phyloP scores from a whole-genome alignment of 2,888 invertebrate species.

The Seira ritae region DNA sequence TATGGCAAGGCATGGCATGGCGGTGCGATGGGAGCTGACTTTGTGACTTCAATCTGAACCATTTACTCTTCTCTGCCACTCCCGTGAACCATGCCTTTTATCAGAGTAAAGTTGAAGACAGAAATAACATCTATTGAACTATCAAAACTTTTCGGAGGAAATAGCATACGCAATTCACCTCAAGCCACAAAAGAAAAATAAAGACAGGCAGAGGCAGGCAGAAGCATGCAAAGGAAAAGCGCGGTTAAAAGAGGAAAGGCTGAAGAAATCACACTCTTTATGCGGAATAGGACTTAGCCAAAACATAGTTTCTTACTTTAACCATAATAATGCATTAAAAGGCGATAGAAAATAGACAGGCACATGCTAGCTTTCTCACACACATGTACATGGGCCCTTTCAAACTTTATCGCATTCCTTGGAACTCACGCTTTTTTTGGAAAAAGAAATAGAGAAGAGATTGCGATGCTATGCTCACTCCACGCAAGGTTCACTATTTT shows the following conservation, averaged over 20 bases:
- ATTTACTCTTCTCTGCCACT: not conserved
- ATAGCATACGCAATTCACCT: conserved; percentile 24
- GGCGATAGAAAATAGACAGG: conserved; percentile 8
- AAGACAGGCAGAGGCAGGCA: not conserved
- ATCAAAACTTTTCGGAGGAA: conserved; percentile 32
- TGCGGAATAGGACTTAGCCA: not conserved
- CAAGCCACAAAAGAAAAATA: not conserved
- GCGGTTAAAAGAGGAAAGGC: conserved; percentile 22
- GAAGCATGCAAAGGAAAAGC: not conserved
- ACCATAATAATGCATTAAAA: conserved; percentile 38
- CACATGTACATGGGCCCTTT: no score
- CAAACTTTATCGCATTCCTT: not conserved
- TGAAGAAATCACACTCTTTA: not conserved
- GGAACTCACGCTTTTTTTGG: not conserved
- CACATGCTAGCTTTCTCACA: conserved; percentile 58
- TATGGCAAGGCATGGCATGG: not conserved
- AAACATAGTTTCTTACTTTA: conserved; percentile 3
- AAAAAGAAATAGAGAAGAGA: conserved; percentile 33
- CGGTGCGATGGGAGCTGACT: conserved; percentile 18
- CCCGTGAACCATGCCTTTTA: not conserved
- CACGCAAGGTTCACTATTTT: conserved; percentile 42
- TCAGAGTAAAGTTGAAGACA: not conserved
- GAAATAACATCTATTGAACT: not conserved
- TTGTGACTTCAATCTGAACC: conserved; percentile 52
- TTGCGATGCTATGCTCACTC: conserved; percentile 18